phyloP scores from a whole-genome alignment of 2,888 invertebrate genomes.

The Nomada lathburiana region DNA sequence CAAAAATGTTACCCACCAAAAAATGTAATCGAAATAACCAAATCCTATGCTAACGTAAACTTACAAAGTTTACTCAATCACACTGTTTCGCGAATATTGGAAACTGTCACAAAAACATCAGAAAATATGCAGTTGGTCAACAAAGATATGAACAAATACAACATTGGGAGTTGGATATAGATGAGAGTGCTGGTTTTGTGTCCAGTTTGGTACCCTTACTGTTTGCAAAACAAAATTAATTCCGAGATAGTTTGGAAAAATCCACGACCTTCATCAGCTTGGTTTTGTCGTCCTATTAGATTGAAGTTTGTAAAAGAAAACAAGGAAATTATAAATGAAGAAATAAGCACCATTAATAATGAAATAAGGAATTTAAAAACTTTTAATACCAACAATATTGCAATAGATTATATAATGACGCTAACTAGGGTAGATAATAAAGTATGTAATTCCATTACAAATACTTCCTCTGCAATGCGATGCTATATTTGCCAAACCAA shows the following conservation, averaged over 20 bases:
- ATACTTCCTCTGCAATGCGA: constrained; percentile 7
- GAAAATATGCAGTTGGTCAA: too few species aligned
- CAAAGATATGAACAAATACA: too few species aligned
- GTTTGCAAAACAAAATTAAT: not conserved
- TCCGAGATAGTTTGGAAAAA: constrained; percentile 5
- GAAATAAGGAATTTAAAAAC: constrained; percentile 20
- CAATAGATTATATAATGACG: not conserved
- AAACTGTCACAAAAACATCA: constrained; percentile 12
- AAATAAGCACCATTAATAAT: constrained; percentile 4
- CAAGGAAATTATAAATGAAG: not conserved
- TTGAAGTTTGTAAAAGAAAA: constrained; percentile 30
- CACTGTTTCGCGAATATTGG: not conserved
- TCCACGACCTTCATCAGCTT: constrained; percentile 19
- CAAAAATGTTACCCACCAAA: constrained; percentile 14
- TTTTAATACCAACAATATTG: too few species aligned
- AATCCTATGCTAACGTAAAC: constrained; percentile 13
- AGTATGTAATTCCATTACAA: constrained; percentile 2
- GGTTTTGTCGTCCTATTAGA: constrained; percentile 30
- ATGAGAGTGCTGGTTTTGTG: constrained; percentile 2
- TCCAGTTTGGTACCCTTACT: not conserved
- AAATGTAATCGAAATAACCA: not conserved
- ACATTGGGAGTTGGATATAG: not conserved
- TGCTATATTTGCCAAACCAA: not conserved
- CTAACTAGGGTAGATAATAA: constrained; percentile 9
- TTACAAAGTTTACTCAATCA: constrained; percentile 30